These are phyloP conservation scores for Phataginus tetradactyla DNA, from an alignment of 2,797 vertebrate species.

Conservation along the genomic window DNA sequence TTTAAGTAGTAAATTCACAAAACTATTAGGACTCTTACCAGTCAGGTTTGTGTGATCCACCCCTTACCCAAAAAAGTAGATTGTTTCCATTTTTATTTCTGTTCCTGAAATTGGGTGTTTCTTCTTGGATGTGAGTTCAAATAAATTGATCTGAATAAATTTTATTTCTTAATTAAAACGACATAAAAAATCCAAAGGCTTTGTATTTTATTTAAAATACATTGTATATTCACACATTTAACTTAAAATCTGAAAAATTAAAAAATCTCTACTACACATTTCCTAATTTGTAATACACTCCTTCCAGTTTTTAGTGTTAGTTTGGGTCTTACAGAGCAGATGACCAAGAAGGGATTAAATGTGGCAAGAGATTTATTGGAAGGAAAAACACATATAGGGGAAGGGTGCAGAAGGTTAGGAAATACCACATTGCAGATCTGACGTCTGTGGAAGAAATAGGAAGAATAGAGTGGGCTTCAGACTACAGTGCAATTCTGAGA, in stretches of 20 bases:
- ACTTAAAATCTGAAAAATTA: background rate
- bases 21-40: conserved; percentile 37
- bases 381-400: background rate
- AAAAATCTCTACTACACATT: background rate
- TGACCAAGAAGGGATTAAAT: background rate
- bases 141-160: conserved; percentile 63
- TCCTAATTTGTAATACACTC: background rate
- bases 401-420: background rate
- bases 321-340: conserved; percentile 22
- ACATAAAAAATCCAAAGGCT: conserved; percentile 58
- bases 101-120: conserved; percentile 58
- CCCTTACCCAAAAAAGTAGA: conserved; percentile 24
- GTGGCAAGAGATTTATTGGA: background rate
- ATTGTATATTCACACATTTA: background rate
- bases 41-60: conserved; percentile 28
- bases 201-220: conserved; percentile 59
- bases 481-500: background rate
- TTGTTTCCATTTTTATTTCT: conserved; percentile 63
- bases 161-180: conserved; percentile 76
- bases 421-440: background rate
- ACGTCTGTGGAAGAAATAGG: background rate
- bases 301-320: background rate
- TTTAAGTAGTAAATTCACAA: conserved; percentile 57
- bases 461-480: background rate
- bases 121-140: conserved; percentile 58